Conservation (phyloP, 2,888 invertebrate genomes). For the Morinoia aosen region DNA sequence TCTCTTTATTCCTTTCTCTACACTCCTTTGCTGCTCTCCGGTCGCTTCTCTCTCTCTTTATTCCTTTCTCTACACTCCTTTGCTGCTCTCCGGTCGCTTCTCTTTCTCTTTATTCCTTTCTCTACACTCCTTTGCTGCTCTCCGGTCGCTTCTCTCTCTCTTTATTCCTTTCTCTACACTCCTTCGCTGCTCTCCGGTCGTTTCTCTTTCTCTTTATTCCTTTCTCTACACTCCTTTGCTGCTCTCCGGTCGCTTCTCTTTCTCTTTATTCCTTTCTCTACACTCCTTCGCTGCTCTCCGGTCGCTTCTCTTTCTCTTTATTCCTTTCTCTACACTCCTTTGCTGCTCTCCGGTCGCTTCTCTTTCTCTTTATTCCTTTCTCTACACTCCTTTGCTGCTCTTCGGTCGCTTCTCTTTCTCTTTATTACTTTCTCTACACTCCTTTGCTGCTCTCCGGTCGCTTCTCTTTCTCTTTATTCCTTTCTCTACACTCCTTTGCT, state of each 20-base stretch:
- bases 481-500: too few relatives aligned
- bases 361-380: background rate
- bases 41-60: background rate
- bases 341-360: background rate
- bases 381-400: background rate
- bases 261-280: too few relatives aligned
- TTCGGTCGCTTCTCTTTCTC: background rate
- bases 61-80: background rate
- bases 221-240: too few relatives aligned
- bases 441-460: background rate
- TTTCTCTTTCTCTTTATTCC: too few relatives aligned
- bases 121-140: background rate
- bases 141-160: too few relatives aligned
- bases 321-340: too few relatives aligned
- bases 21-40: background rate
- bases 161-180: background rate
- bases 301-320: too few relatives aligned
- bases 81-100: background rate
- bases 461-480: too few relatives aligned
- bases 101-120: background rate
- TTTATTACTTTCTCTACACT: background rate
- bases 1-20: too few relatives aligned
- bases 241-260: too few relatives aligned
- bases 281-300: background rate
- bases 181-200: background rate